These are phyloP conservation scores for Dicrostonyx torquatus DNA, from an alignment of 2,797 vertebrate species.

Conservation along the genomic window DNA sequence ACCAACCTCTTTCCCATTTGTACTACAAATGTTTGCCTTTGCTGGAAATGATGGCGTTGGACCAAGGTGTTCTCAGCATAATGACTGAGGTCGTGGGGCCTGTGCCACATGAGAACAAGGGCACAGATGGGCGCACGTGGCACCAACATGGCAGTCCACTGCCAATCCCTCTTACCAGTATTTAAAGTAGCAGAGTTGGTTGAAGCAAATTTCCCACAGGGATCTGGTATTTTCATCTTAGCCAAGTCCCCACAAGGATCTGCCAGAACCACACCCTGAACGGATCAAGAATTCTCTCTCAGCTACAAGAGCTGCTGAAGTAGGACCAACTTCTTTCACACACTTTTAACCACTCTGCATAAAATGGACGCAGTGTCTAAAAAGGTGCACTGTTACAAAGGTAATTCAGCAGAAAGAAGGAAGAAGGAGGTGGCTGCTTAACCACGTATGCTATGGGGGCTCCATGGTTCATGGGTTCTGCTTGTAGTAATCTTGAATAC, in stretches of 20 bases:
- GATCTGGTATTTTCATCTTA: conserved; percentile 22
- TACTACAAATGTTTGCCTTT: conserved; percentile 77
- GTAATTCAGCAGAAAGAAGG: conserved; percentile 18
- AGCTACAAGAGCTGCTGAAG: conserved; percentile 26
- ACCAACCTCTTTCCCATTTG: conserved; percentile 68
- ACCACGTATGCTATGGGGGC: neutral
- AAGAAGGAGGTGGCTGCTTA: conserved; percentile 38
- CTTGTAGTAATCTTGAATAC: conserved; percentile 30
- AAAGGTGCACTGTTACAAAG: neutral
- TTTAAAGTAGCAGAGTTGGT: conserved; percentile 42
- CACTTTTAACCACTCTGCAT: conserved; percentile 27
- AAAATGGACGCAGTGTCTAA: conserved; percentile 37
- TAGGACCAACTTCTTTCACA: conserved; percentile 13
- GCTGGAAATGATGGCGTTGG: conserved; percentile 68
- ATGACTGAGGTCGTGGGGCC: conserved; percentile 54
- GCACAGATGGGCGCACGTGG: conserved; percentile 74
- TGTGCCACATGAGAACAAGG: conserved; percentile 68
- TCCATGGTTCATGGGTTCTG: neutral
- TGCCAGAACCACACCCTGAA: conserved; percentile 18
- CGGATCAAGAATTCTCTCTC: conserved; percentile 39
- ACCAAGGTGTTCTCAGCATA: conserved; percentile 63
- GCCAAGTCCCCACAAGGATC: neutral
- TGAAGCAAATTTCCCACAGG: neutral
- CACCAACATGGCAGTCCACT: neutral
- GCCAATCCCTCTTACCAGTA: conserved; percentile 64